Evolutionary conservation across 2,797 vertebrate genomes (phyloP).

Genomic region (Prionace glauca): DNA sequence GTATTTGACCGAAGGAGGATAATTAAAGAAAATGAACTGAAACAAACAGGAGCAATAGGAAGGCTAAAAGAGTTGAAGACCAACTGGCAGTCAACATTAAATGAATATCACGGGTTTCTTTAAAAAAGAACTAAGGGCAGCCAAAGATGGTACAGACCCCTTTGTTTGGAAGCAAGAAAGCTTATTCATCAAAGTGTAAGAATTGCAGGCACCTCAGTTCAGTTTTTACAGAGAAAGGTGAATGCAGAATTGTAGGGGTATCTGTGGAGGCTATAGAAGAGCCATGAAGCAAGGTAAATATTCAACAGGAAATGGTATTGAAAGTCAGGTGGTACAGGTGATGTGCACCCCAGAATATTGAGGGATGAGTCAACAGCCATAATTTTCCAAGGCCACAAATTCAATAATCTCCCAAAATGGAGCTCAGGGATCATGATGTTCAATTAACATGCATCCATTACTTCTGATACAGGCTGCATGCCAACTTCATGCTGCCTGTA

Average conservation of each 20-base stretch:
- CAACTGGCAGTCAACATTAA: neutral
- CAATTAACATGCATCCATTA: neutral
- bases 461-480: neutral
- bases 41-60: neutral
- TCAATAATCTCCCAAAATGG: neutral
- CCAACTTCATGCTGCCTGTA: neutral
- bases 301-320: neutral
- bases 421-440: neutral
- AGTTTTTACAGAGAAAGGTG: neutral
- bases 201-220: neutral
- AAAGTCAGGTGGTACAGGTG: neutral
- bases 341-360: neutral
- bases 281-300: neutral
- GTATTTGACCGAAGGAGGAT: neutral
- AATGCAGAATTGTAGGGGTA: neutral
- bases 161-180: neutral
- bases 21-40: neutral
- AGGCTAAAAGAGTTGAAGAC: neutral
- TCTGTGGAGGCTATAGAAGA: neutral
- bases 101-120: neutral
- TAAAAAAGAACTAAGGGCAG: neutral
- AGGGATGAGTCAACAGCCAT: neutral
- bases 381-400: neutral
- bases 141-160: neutral
- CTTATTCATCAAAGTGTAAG: neutral